A percentile compares a stretch with the other conserved stretches of the same genome.
Evolutionary conservation across 2,113 vertebrate species (phyloP).

Genomic region (Murina feae): DNA sequence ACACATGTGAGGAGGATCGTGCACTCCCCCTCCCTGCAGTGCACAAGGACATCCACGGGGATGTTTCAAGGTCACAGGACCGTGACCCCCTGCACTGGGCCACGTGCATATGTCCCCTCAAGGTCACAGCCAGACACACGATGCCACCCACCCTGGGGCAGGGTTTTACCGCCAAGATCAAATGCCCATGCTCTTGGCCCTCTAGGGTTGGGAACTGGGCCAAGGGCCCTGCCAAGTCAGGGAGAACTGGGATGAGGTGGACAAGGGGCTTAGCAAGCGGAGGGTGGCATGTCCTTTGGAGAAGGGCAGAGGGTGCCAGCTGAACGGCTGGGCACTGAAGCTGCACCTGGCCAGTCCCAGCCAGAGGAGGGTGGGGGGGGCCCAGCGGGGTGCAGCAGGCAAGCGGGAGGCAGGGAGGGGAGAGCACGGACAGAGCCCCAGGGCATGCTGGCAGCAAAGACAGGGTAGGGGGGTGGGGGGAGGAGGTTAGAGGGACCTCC

Average conservation of each 20-base stretch:
- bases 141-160: neutral
- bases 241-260: slow-evolving; percentile 33
- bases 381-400: neutral
- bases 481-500: neutral
- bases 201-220: neutral
- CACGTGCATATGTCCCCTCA: neutral
- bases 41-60: neutral
- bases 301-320: neutral
- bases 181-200: neutral
- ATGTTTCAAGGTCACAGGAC: neutral
- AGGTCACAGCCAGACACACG: neutral
- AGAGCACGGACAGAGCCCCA: neutral
- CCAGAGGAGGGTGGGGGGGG: neutral
- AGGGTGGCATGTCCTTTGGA: neutral
- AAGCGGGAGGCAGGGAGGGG: neutral
- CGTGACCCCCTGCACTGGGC: too few relatives aligned
- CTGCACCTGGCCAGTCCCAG: slow-evolving; percentile 3
- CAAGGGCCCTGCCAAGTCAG: neutral
- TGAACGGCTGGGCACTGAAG: slow-evolving; percentile 4
- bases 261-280: neutral
- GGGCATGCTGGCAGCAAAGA: neutral
- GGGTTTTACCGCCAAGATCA: neutral
- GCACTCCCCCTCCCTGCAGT: rapidly evolving
- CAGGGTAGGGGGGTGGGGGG: neutral
- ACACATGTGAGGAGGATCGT: neutral